These are phyloP conservation scores for Anguilla anguilla DNA, from an alignment of 2,797 vertebrate genomes.

Conservation along the genomic window DNA sequence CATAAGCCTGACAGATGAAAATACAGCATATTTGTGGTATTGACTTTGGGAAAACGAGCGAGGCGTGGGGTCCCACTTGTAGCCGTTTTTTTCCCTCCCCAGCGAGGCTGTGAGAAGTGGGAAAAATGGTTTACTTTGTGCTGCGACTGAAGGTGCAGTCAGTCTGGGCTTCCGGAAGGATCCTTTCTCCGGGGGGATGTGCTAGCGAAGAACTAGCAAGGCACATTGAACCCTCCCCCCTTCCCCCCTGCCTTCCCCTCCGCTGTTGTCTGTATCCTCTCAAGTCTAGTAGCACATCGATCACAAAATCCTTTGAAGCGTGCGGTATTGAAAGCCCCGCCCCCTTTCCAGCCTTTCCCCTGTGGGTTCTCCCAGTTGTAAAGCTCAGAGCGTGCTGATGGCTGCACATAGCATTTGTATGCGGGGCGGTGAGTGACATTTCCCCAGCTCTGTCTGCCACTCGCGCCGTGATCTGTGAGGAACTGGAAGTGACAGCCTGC, in stretches of 20 bases:
- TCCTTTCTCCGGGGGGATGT: slow-evolving; percentile 39
- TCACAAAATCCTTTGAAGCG: slow-evolving; percentile 12
- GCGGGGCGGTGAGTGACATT: slow-evolving; percentile 15
- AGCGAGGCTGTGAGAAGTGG: slow-evolving; percentile 21
- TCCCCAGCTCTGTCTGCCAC: background rate
- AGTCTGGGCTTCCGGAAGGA: slow-evolving; percentile 42
- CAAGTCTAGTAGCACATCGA: background rate
- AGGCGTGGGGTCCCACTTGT: slow-evolving; percentile 31
- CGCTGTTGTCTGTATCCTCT: slow-evolving; percentile 26
- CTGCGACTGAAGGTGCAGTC: slow-evolving; percentile 37
- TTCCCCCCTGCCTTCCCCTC: background rate
- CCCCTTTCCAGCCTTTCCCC: slow-evolving; percentile 25
- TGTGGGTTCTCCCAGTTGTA: slow-evolving; percentile 39
- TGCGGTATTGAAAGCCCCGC: background rate
- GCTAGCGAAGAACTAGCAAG: slow-evolving; percentile 36
- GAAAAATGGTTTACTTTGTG: background rate
- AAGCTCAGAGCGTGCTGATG: slow-evolving; percentile 41
- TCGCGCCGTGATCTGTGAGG: slow-evolving; percentile 37
- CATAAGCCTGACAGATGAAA: slow-evolving; percentile 39
- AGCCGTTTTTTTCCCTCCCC: background rate
- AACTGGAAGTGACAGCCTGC: slow-evolving; percentile 51
- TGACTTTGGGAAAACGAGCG: slow-evolving; percentile 34
- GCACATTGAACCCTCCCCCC: background rate
- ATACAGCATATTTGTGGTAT: slow-evolving; percentile 25
- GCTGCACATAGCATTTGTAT: slow-evolving; percentile 40